Conservation (phyloP, 2,888 invertebrate genomes). For the Xylota sylvarum region DNA sequence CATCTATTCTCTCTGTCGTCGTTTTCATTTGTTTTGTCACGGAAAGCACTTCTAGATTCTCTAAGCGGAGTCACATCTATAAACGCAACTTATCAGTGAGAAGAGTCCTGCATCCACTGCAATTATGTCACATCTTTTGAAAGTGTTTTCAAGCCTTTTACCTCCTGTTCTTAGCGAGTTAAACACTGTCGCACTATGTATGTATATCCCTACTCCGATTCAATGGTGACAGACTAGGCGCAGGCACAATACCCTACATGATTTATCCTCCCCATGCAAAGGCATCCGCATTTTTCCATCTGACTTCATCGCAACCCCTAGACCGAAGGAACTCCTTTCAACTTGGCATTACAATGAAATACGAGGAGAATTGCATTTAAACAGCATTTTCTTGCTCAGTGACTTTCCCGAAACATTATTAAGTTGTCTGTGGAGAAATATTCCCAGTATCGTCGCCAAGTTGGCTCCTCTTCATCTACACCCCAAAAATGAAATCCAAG, state of each 20-base stretch:
- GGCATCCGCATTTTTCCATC: slow-evolving; percentile 57
- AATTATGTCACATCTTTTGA: too few species aligned
- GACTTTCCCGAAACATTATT: slow-evolving; percentile 64
- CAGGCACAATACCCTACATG: slow-evolving; percentile 56
- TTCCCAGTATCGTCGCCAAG: slow-evolving; percentile 50
- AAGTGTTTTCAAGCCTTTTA: not conserved
- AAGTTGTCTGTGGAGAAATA: slow-evolving; percentile 52
- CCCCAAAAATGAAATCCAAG: slow-evolving; percentile 59
- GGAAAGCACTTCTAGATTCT: too few species aligned
- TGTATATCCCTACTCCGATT: not conserved
- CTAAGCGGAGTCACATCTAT: too few species aligned
- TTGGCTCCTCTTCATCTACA: slow-evolving; percentile 63
- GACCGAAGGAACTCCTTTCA: not conserved
- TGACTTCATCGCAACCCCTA: slow-evolving; percentile 34
- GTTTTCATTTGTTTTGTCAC: too few species aligned
- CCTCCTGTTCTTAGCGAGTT: too few species aligned
- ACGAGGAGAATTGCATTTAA: slow-evolving; percentile 62
- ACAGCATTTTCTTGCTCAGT: slow-evolving; percentile 55
- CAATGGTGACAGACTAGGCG: not conserved
- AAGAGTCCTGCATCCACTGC: too few species aligned
- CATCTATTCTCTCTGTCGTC: too few species aligned
- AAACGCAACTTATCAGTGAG: too few species aligned
- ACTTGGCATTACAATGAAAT: slow-evolving; percentile 39
- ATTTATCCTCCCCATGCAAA: slow-evolving; percentile 47
- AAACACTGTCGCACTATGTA: not conserved